Conservation (phyloP, 2,113 vertebrate species). For the Holacanthus passer region DNA sequence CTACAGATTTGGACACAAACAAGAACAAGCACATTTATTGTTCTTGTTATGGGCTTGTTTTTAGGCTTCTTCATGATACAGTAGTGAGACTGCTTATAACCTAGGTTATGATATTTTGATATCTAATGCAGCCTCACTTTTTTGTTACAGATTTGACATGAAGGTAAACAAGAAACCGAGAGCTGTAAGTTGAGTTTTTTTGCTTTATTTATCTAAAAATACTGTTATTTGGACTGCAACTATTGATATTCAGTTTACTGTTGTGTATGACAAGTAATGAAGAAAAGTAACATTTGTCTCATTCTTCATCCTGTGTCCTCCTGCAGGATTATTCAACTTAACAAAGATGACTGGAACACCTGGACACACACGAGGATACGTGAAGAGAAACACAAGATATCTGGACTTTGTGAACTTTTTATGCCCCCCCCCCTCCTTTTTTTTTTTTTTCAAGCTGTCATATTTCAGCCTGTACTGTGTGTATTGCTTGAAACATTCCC, state of each 20-base stretch:
- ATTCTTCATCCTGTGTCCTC: background rate
- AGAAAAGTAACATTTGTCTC: too few species aligned
- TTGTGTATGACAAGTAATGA: too few species aligned
- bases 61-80: conserved; percentile 51
- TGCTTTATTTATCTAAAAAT: background rate
- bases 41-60: conserved; percentile 55
- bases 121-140: background rate
- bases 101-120: background rate
- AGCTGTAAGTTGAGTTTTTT: conserved; percentile 89
- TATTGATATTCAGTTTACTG: background rate
- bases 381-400: conserved; percentile 29
- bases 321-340: conserved; percentile 83
- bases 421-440: too few species aligned
- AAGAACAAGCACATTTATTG: conserved; percentile 44
- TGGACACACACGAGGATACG: conserved; percentile 34
- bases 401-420: conserved; percentile 64
- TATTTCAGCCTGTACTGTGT: conserved; percentile 67
- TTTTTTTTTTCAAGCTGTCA: conserved; percentile 26
- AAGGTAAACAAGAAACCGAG: conserved; percentile 99
- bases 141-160: conserved; percentile 94
- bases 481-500: conserved; percentile 68
- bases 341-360: conserved; percentile 37
- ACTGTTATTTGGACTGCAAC: background rate
- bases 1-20: conserved; percentile 42
- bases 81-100: conserved; percentile 44